phyloP scores from a whole-genome alignment of 2,113 vertebrate species.

The Dasyornis broadbenti region DNA sequence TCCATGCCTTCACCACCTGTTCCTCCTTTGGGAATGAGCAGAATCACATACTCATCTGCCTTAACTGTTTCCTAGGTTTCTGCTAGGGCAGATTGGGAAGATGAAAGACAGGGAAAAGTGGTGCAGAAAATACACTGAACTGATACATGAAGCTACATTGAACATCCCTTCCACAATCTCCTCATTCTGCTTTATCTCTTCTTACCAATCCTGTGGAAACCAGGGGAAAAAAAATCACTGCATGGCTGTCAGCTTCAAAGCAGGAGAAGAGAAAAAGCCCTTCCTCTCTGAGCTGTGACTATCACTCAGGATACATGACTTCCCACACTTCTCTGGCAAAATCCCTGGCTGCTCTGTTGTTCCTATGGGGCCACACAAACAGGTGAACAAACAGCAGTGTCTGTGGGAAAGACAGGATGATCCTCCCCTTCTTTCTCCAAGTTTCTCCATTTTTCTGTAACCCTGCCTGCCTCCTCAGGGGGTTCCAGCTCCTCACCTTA shows the following conservation, averaged over 20 bases:
- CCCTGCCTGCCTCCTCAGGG: not conserved
- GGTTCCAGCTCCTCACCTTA: not conserved
- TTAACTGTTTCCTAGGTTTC: not conserved
- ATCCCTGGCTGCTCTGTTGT: not conserved
- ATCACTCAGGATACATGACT: not conserved
- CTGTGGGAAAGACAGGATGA: not conserved
- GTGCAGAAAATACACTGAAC: not conserved
- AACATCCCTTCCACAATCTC: not conserved
- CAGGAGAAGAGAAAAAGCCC: not conserved
- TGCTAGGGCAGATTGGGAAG: not conserved
- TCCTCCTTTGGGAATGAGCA: not conserved
- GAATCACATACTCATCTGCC: not conserved
- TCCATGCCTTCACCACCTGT: not conserved
- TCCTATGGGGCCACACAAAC: not conserved
- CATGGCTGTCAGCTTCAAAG: not conserved
- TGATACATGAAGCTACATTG: not conserved
- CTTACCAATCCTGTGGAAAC: not conserved
- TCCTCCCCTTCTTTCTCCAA: not conserved
- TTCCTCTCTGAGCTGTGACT: not conserved
- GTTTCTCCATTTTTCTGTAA: not conserved
- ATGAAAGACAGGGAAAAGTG: not conserved
- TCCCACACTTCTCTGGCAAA: not conserved
- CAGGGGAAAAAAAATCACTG: not conserved
- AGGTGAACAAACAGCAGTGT: not conserved
- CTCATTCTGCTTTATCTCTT: not conserved